Evolutionary conservation across 2,797 vertebrate species (phyloP), one percentile per base, ranked within the genome.

Genomic region (Centroberyx gerrardi): DNA sequence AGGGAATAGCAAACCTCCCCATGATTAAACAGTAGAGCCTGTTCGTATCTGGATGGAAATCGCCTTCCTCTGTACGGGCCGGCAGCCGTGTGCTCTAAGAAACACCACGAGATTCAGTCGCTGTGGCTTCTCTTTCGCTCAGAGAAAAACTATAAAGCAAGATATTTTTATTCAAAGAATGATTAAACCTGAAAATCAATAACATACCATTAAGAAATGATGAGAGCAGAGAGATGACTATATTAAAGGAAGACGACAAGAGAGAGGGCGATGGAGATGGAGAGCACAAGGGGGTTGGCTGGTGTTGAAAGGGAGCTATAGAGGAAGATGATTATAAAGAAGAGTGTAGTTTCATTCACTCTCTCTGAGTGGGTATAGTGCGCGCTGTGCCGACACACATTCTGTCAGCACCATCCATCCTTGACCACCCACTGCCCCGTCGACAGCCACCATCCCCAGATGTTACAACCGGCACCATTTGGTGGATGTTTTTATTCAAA

Each of bases 1-100:
- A 29, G 77, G 75, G 67, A 83, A 61, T 31, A 74, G 72, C 81
- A 76, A 73, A 76, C 58, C 40, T 74, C 42, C 63, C 29, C 13
- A 3, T 51, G 56, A 79, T 80, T 77, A 67, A 78, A 85, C 67
- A 68, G 58, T 52, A 46, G 52, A 66, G 49, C 27, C 53, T 58
- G 48, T 81, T 79, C 74, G 59, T 76, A 65, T 72, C 42, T 67
- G 22, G 49, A 71, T 67, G n/a, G 44, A 70, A 61, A 51, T 52
- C 15, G 5, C 5, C 64, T n/a, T 58, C 22, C 31, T 66, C 60
- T 77, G 14, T 22, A 38, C 4, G 3, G 40, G 62, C 54, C 2
- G 2, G 22, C 31, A 44, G 58, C 72, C 3, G 15, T 12, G 40
- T 10, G n/a, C 27, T 15, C 14, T 49, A 48, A 67, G 3, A 31